Base-by-base conservation (phyloP, 2,888 invertebrate species). In the Sarcophaga variegata region DNA sequence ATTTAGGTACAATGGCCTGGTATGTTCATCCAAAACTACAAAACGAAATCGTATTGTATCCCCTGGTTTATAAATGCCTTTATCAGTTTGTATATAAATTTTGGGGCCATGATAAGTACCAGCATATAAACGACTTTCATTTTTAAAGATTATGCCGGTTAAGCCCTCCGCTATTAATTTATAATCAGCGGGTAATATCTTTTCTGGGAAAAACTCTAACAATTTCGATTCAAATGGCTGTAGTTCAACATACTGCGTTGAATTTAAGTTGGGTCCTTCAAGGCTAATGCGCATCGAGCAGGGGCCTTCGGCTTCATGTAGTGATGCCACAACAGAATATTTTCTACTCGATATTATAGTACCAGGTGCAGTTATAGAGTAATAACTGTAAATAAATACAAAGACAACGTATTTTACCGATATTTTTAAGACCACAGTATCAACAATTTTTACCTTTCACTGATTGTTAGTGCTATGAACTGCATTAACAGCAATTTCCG, bases 51-150 rank as follows among this genome's bases (percentile, higher is more conserved):
- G 95, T 47, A 99, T 96, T 89, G 95, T 95, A 92, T 96, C 96
- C 14, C 96, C 96, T 0, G 98, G 98, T 92, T 98, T 97, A 93
- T 98, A 99, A 88, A 98, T 54, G 17, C 17, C 54, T 14, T 54
- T 54, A 54, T 54, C 54, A 2, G 54, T 54, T 54, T 54, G 54
- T 96, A 98, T 95, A 91, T 98, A 97, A 17, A 97, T 95, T 14
- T 97, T 97, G 8, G 90, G 88, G 70, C 89, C 89, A 91, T 97
- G 96, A 88, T 96, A 95, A 67, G 96, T 95, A 93, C 96, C 97
- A 70, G 95, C 94, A 72, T 98, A 14, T 27, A 64, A 92, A 37
- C 8, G 37, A 37, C 10, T 37, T 37, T 37, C 37, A 8, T 8
- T 37, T 37, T 37, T 37, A 10, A 37, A 8, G 37, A 37, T 8